Base-by-base conservation (phyloP, 2,797 vertebrate genomes). In the Hoplostethus mediterraneus region DNA sequence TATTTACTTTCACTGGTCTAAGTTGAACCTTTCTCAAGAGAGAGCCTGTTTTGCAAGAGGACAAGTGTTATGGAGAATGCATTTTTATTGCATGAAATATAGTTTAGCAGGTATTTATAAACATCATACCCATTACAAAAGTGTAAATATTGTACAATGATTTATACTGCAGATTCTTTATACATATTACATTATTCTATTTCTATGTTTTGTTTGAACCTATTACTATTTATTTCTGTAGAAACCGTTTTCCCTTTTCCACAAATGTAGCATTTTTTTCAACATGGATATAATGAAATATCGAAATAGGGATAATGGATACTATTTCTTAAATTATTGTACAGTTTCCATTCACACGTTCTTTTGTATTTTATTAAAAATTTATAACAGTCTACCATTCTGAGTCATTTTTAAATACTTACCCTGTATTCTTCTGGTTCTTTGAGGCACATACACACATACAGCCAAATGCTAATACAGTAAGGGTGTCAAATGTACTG, bases 311-410 rank as follows among this genome's bases (percentile, higher is more conserved):
- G 49, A 57, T 55, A 66, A 38, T 49, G 1, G 63, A 58, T 9
- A 47, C 61, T 17, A 63, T 79, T 75, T 67, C 16, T 21, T 66
- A 77, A 73, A 69, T 81, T 57, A 81, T 85, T 91, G 85, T 93
- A 91, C 82, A 92, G 75, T 89, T 86, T 90, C 67, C 73, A 87
- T 82, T 81, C 64, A 82, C 53, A 62, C 83, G 67, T 83, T 74
- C 85, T 81, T 92, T 93, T 94, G 80, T 94, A 94, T 85, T 89
- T 89, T 73, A 92, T 90, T 93, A 94, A 94, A 94, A 40, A 90
- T 82, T 74, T 79, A 76, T 79, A 81, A 79, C 64, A 79, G 49
- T 90, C 83, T 85, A 76, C 57, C 78, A 71, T 45, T 74, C 7
- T 65, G 67, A 21, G 21, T 75, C 12, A 33, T 71, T 64, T 76